Percentiles rank a stretch among this genome's conserved stretches.
These are phyloP conservation scores for Criorhina ranunculi DNA, from an alignment of 2,888 invertebrate genomes.

Conservation along the genomic window DNA sequence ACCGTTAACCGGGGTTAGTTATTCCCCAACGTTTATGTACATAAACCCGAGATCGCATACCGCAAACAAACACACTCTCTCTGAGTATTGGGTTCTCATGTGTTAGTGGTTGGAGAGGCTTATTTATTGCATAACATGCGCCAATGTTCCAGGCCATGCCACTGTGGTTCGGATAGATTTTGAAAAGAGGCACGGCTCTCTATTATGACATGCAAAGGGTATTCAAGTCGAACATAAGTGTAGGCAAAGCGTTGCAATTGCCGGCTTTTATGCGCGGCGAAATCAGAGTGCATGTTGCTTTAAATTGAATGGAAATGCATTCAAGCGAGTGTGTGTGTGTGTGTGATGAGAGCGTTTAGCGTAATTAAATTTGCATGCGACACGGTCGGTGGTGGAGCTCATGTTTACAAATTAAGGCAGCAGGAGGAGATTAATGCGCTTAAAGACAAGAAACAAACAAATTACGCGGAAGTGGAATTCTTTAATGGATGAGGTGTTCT, in stretches of 20 bases:
- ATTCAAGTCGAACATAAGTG: slow-evolving; percentile 65
- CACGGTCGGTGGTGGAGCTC: slow-evolving; percentile 23
- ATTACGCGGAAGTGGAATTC: slow-evolving; percentile 63
- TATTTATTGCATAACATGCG: slow-evolving; percentile 60
- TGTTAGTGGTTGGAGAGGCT: slow-evolving; percentile 21
- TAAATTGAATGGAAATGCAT: slow-evolving; percentile 61
- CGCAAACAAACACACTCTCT: slow-evolving; percentile 13
- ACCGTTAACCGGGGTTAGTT: slow-evolving; percentile 68
- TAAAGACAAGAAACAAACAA: slow-evolving; percentile 38
- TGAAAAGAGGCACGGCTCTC: slow-evolving; percentile 62
- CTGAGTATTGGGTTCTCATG: slow-evolving; percentile 6
- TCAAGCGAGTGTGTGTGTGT: slow-evolving; percentile 3
- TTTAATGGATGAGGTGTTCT: background rate
- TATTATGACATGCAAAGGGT: slow-evolving; percentile 63
- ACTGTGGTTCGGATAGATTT: slow-evolving; percentile 19
- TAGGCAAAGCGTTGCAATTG: slow-evolving; percentile 54
- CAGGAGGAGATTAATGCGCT: slow-evolving; percentile 13
- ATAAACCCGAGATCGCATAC: slow-evolving; percentile 48
- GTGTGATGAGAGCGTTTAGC: slow-evolving; percentile 38
- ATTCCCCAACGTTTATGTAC: slow-evolving; percentile 47
- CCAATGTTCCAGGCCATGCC: slow-evolving; percentile 36
- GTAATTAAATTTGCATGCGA: slow-evolving; percentile 72
- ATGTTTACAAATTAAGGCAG: slow-evolving; percentile 61
- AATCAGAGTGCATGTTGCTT: slow-evolving; percentile 60
- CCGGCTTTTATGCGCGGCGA: slow-evolving; percentile 53